Evolutionary conservation across 2,113 vertebrate genomes (phyloP), one percentile per base, ranked within the genome.

Genomic region (Dromas ardeola): DNA sequence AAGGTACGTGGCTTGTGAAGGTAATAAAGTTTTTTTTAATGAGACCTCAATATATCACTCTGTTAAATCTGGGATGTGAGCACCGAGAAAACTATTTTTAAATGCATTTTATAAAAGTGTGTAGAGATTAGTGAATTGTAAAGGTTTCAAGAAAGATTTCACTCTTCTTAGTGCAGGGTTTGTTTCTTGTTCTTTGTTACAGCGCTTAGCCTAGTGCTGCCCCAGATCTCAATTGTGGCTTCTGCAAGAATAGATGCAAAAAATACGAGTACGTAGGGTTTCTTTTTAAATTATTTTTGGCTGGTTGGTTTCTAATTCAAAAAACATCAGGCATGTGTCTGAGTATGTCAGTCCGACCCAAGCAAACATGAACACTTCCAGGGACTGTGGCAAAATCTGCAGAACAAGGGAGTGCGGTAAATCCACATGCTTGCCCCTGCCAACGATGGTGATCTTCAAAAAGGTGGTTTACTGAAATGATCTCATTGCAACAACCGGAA

Each of bases 1-100:
- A 67, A 6, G 25, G 25, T 3, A 16, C 0, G 0, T 7, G 36
- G 58, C 76, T 88, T 40, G 36, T 10, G 66, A 45, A 66, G 53
- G 47, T 88, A 72, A 90, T 85, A 52, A 80, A 38, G 30, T 32
- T 27, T 87, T 87, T 87, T 91, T 93, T 95, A 97, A 96, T 80
- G 93, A 95, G 96, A 45, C 93, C 93, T 93, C 58, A 80, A 94
- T 96, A 83, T 56, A 91, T 96, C 87, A 79, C 81, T 92, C 21
- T 32, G 13, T 87, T 77, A 86, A 83, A 97, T 96, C 93, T 96
- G 92, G 93, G 96, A 65, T 92, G 43, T 34, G 73, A 80, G 62
- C 19, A 53, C 88, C 73, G 66, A 82, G 74, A 66, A 70, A 70
- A 61, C 92, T 96, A 95, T 95, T 95, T 95, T 96, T 92, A 95